Evolutionary conservation across 2,797 vertebrate genomes (phyloP).

Genomic region (Brotogeris chrysoptera): DNA sequence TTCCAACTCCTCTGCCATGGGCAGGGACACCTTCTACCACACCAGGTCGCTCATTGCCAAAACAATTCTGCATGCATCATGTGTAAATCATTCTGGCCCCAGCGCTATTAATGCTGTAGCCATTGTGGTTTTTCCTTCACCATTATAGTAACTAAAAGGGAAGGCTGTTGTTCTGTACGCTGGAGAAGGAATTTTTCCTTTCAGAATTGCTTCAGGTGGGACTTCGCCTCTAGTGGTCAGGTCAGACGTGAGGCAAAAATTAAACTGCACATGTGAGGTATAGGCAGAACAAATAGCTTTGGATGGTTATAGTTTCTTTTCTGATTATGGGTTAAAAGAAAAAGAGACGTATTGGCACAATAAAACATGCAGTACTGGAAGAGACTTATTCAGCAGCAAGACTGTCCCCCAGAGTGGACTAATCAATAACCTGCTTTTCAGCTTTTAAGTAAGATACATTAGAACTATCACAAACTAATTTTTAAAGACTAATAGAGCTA

Average conservation of each 20-base stretch:
- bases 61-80: background rate
- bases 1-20: background rate
- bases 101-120: background rate
- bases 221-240: background rate
- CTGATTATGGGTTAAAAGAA: conserved; percentile 25
- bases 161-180: accelerated
- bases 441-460: conserved; percentile 21
- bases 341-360: conserved; percentile 35
- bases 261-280: background rate
- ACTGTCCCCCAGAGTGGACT: background rate
- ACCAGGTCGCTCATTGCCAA: background rate
- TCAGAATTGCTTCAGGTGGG: background rate
- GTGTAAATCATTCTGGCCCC: background rate
- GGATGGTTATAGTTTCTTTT: conserved; percentile 31
- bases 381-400: conserved; percentile 13
- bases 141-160: background rate
- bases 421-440: conserved; percentile 3
- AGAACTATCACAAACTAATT: background rate
- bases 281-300: conserved; percentile 8
- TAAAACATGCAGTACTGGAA: conserved; percentile 6
- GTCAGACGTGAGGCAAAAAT: background rate
- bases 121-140: background rate
- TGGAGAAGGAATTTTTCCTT: background rate
- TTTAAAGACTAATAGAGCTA: background rate
- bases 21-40: background rate